Conservation (phyloP, 2,888 invertebrate species). For the Phania funesta region DNA sequence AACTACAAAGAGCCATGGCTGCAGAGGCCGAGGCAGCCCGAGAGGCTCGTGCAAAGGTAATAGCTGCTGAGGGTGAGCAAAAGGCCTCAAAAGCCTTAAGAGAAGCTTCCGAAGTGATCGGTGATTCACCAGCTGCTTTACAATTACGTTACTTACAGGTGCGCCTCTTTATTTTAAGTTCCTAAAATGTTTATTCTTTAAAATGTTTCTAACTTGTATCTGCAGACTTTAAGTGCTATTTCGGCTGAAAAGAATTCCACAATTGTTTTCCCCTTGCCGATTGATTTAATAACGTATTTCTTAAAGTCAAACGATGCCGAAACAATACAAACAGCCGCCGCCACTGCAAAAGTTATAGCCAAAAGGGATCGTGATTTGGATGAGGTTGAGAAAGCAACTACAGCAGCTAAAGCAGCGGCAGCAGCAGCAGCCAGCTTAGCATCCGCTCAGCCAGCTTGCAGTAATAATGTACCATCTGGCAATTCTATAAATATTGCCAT, state of each 20-base stretch:
- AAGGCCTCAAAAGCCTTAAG: constrained; percentile 95
- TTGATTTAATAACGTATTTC: constrained; percentile 90
- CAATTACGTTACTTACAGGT: constrained; percentile 96
- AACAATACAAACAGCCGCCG: constrained; percentile 72
- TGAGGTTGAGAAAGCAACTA: constrained; percentile 32
- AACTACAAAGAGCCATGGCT: constrained; percentile 96
- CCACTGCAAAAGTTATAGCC: constrained; percentile 63
- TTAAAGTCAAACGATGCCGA: constrained; percentile 82
- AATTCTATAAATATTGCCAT: constrained; percentile 61
- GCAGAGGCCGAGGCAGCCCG: constrained; percentile 96
- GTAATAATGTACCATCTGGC: constrained; percentile 50
- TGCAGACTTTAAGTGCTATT: constrained; percentile 96
- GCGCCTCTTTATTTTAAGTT: constrained; percentile 18
- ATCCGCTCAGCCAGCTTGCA: background rate
- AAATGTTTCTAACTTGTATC: background rate
- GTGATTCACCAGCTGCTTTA: constrained; percentile 96
- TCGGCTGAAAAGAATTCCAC: constrained; percentile 99
- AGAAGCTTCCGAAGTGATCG: constrained; percentile 97
- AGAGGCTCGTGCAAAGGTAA: constrained; percentile 97
- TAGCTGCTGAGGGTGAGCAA: constrained; percentile 98
- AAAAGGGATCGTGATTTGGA: constrained; percentile 49
- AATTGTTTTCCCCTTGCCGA: constrained; percentile 95
- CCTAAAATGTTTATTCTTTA: background rate
- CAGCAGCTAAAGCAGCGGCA: constrained; percentile 37
- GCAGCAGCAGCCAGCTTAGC: constrained; percentile 17